Base-by-base conservation (phyloP, 2,888 invertebrate genomes). In the Scaptodrosophila latifasciaeformis region DNA sequence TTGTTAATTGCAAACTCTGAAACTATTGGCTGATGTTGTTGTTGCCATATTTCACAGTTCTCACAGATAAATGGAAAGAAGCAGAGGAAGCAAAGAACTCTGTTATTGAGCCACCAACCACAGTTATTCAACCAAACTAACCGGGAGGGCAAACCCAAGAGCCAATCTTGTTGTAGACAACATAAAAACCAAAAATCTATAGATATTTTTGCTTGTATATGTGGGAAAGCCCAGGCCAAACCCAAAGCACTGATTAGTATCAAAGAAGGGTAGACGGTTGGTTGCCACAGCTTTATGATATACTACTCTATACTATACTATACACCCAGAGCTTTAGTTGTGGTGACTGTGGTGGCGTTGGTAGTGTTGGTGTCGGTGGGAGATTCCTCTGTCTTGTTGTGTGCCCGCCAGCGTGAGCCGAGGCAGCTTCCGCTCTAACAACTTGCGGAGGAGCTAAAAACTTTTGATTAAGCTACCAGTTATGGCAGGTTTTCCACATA, bases 381-480 rank as follows among this genome's bases (percentile, higher is more conserved):
- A n/a, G n/a, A n/a, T n/a, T n/a, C n/a, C n/a, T n/a, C n/a, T n/a
- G n/a, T n/a, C n/a, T n/a, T n/a, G n/a, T n/a, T n/a, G n/a, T n/a
- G n/a, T n/a, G n/a, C n/a, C n/a, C n/a, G n/a, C n/a, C n/a, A n/a
- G n/a, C n/a, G n/a, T n/a, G n/a, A n/a, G n/a, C n/a, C n/a, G n/a
- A 3, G 24, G 17, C 13, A 48, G 30, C 42, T 34, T 21, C 6
- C n/a, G 37, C 54, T 30, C 12, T 19, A n/a, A 43, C 27, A 44
- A 47, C 52, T 35, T 53, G 46, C 31, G 45, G 39, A 44, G 24
- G 62, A 65, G 67, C 62, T 67, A 61, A 82, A 84, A 84, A 84
- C 82, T 84, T 84, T 84, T 84, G 83, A 84, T 84, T 84, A 84
- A 82, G 81, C 82, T 76, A 74, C n/a, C 82, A 80, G 82, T 81